Conservation (phyloP, 2,888 invertebrate species). For the Dasypolia templi region DNA sequence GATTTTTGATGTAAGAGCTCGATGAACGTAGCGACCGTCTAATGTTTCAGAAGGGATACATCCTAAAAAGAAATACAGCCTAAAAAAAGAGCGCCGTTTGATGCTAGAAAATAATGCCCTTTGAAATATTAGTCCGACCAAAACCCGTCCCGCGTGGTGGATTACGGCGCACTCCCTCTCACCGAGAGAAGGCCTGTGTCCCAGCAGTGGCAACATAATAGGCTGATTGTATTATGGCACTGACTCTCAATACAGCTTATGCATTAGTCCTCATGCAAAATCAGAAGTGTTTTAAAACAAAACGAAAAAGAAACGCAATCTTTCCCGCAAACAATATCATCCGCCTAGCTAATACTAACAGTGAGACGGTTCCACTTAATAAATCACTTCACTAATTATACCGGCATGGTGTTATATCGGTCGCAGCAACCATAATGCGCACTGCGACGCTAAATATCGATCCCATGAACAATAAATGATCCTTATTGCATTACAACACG, state of each 20-base stretch:
- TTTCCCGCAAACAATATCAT: not conserved
- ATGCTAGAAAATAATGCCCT: not conserved
- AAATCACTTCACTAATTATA: constrained; percentile 38
- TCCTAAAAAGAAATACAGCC: not conserved
- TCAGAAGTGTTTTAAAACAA: not conserved
- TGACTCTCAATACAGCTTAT: not conserved
- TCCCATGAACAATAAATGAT: constrained; percentile 54
- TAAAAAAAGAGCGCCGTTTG: not conserved
- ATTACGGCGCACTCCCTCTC: too few species aligned
- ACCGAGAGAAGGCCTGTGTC: too few species aligned
- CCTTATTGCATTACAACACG: constrained; percentile 67
- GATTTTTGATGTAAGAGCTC: too few species aligned
- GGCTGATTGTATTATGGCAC: not conserved
- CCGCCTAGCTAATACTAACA: not conserved
- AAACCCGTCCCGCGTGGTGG: too few species aligned
- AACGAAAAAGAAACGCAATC: not conserved
- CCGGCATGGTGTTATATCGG: constrained; percentile 34
- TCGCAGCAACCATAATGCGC: constrained; percentile 62
- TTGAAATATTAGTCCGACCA: not conserved
- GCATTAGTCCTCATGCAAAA: not conserved
- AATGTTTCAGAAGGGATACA: too few species aligned
- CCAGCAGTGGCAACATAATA: too few species aligned
- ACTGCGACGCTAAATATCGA: constrained; percentile 69
- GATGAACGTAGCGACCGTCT: too few species aligned
- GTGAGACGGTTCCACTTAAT: constrained; percentile 3